Evolutionary conservation across 2,888 invertebrate genomes (phyloP), one percentile per base, ranked within the genome.

Genomic region (Watsonalla binaria): DNA sequence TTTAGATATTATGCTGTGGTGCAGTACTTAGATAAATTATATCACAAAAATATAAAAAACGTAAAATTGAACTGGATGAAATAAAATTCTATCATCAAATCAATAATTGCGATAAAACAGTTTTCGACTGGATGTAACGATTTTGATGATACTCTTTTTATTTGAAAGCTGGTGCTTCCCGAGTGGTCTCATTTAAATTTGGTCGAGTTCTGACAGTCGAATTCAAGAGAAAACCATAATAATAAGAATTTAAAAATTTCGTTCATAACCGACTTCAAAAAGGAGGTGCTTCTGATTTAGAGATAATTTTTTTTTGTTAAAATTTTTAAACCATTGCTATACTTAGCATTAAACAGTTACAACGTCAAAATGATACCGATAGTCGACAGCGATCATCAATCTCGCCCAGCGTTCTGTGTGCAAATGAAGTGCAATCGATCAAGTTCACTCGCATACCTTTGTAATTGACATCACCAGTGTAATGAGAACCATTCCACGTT

Each of bases 341-440:
- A 2, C 1, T 24, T 24, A 24, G 24, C 24, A 2, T 2, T 24
- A 24, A 24, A 24, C 24, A 1, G 24, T 24, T 24, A 24, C 24
- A 24, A 24, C 24, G 24, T 24, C 24, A 24, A 24, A 24, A 24
- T 24, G 1, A 24, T 15, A 9, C 15, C 24, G 6, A 46, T 46
- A 24, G 24, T 24, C 24, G 46, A 46, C 46, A 46, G 9, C 6
- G 35, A 48, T 48, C 34, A n/a, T 6, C 47, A 9, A 34, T 42
- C 42, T 42, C 42, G 11, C 13, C 9, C 33, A 42, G 47, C 24
- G 60, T 56, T 57, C 47, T 49, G 60, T 52, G 59, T 63, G 60
- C 60, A 56, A 66, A 68, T 64, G 54, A 62, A 55, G 24, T 49
- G 33, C 54, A 55, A 61, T 61, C 58, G 49, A 62, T 63, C 57